Base-by-base conservation (phyloP, 2,113 vertebrate species). In the Petromus typicus region DNA sequence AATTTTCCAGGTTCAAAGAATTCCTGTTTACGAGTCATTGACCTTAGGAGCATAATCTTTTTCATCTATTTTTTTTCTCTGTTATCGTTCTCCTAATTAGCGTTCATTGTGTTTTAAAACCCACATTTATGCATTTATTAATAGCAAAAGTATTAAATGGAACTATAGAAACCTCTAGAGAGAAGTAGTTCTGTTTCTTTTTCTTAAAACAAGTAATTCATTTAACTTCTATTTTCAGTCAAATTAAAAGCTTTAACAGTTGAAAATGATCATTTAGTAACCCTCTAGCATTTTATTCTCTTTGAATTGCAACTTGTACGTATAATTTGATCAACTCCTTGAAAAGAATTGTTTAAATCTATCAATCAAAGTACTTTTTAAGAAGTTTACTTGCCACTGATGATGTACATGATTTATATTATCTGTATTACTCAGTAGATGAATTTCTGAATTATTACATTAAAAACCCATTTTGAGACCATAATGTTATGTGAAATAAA, bases 121-220 rank as follows among this genome's bases (percentile, higher is more conserved):
- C 7, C 32, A n/a, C 27, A 86, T 93, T 66, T 88, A 51, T 84
- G 34, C 71, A 71, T 71, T 94, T 96, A 86, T 95, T 95, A 96
- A 97, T 89, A 95, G 93, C 85, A 88, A 71, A 95, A 89, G 5
- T 83, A 86, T 86, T 95, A 63, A 66, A 17, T n/a, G 90, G 95
- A 97, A 95, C 90, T 91, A 93, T 97, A 88, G 96, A 95, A 95
- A 97, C 82, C 88, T 89, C 63, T 88, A 56, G 51, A 82, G 32
- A 95, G 79, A 85, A 43, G 37, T 25, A 57, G 56, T 82, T 79
- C 51, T 89, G 32, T 85, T 94, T 56, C 79, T 94, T 91, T 79
- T 80, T 45, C 25, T 13, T 76, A 75, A 86, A 94, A 63, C n/a
- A 91, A 92, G 25, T 54, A 93, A 69, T 91, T 94, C 32, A 71